Evolutionary conservation across 2,888 invertebrate species (phyloP), one percentile per base, ranked within the genome.

Genomic region (Agonum fuliginosum): DNA sequence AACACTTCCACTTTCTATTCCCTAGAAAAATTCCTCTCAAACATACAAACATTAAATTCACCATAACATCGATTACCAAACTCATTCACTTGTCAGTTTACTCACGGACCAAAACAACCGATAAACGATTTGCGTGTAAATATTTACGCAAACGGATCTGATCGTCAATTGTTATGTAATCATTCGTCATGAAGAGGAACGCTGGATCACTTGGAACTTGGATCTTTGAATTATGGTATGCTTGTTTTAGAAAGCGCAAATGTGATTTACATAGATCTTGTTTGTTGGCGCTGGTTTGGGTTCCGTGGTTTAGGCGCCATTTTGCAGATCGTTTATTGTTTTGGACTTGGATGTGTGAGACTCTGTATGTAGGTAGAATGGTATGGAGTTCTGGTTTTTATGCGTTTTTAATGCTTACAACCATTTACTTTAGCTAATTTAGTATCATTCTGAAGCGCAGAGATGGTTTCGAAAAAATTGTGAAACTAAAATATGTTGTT

Each of bases 31-130:
- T 62, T 17, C 34, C 58, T 62, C 10, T 17, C 30, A 46, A 37
- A 46, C 46, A 30, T 27, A 30, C 8, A 30, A 30, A n/a, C 54
- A 24, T 54, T 24, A 54, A 24, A 54, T 37, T 14, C 58, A 8
- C 27, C 58, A 62, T 62, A 54, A 62, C 34, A 27, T 17, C 58
- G 58, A 62, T 62, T 62, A 62, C 58, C 19, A 62, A 62, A 62
- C 30, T 62, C 58, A 62, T 62, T 62, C 58, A 62, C 30, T 62
- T 62, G 58, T 30, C 30, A 62, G 34, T 62, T 62, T 62, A 17
- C 58, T 30, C 58, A 62, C 58, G 34, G 58, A 62, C 30, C 58
- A 62, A 62, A 62, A 62, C 58, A 62, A 62, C 27, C 58, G 58
- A 62, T 30, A 62, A 62, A 62, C 58, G 30, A 62, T 62, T 62